Evolutionary conservation across 2,888 invertebrate genomes (phyloP).

Genomic region (Pollenia labialis): DNA sequence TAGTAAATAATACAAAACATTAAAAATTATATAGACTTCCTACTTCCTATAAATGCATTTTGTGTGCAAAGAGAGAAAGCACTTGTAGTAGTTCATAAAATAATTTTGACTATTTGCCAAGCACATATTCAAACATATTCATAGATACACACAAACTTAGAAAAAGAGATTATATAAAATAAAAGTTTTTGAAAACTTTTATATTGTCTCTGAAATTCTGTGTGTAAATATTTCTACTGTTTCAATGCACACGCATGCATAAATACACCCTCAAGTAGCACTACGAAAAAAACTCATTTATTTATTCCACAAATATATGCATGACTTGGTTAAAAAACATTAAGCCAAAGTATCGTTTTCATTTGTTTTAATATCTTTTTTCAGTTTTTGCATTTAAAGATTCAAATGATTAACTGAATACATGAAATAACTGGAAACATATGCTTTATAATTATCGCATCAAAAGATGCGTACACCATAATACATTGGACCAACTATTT

Average conservation of each 20-base stretch:
- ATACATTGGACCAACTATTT: too few species aligned
- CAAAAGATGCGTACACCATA: too few species aligned
- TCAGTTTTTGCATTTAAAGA: neutral
- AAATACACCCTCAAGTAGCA: too few species aligned
- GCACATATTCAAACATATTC: neutral
- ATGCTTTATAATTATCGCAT: too few species aligned
- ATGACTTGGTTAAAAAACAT: neutral
- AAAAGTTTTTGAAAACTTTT: constrained; percentile 1
- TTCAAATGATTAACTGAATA: too few species aligned
- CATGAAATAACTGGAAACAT: too few species aligned
- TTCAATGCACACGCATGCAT: neutral
- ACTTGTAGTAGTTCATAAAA: constrained; percentile 28
- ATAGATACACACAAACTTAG: too few species aligned
- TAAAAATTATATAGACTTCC: constrained; percentile 40
- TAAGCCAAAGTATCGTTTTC: neutral
- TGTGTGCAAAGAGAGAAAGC: constrained; percentile 2
- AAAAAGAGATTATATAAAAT: neutral
- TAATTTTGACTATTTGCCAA: constrained; percentile 47
- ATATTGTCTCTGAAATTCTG: constrained; percentile 1
- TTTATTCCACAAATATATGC: neutral
- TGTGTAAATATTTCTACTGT: neutral
- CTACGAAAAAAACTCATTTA: neutral
- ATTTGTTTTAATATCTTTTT: neutral
- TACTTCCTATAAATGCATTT: constrained; percentile 8
- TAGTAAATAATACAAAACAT: constrained; percentile 46